Base-by-base conservation (phyloP, 2,797 vertebrate species). In the Eospalax fontanierii region DNA sequence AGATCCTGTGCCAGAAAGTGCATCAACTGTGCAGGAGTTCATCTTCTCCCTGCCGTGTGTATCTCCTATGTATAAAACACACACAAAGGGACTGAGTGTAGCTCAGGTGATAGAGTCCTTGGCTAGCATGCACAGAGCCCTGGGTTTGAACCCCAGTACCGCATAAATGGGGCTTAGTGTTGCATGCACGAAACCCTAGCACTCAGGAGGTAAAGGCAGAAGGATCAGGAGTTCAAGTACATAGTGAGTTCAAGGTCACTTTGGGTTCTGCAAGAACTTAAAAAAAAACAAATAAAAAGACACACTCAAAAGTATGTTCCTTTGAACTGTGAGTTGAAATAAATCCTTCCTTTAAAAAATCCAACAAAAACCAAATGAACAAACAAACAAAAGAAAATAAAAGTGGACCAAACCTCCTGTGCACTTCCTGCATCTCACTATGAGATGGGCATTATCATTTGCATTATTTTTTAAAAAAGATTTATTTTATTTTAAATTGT, bases 1-100 rank as follows among this genome's bases (percentile, higher is more conserved):
- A 68, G 87, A 30, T 88, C 90, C 26, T 38, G n/a, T 89, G 78
- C 78, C 89, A 96, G 87, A 91, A 76, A 93, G 74, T n/a, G n/a
- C n/a, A n/a, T n/a, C n/a, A n/a, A n/a, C n/a, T n/a, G n/a, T n/a
- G 46, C 4, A 18, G 21, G 79, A 76, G 50, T 22, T 59, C 75
- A 57, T 28, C 40, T 43, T 14, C 33, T 61, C 33, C 11, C 0
- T 57, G n/a, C 65, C 4, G 8, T 3, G 76, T 71, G 50, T 3
- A 80, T 33, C 40, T n/a, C 50, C 80, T 28, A 0, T 10, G 80
- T 43, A 57, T 46, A 28, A 86, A 63, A 22, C 59, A 28, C 0
- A 14, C 33, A 33, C 35, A n/a, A 40, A 61, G 50, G 35, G 16
- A 26, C 2, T 30, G 28, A 18, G 16, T n/a, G 12, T 33, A 35